Evolutionary conservation across 2,113 vertebrate species (phyloP), one percentile per base, ranked within the genome.

Genomic region (Megaleporinus macrocephalus): DNA sequence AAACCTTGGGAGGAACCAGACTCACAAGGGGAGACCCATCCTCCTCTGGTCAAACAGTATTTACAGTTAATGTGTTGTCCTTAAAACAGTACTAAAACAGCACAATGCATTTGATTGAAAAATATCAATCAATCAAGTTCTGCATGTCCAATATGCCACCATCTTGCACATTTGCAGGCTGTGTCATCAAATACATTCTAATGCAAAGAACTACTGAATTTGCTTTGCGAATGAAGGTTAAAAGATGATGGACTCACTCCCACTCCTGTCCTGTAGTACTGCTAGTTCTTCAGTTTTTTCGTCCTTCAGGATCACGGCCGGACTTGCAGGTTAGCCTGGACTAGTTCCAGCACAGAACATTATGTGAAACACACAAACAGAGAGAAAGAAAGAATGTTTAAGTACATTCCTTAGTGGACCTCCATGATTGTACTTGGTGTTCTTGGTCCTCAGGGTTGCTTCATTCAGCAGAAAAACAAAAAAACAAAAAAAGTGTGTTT

Each of bases 371-470:
- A 41, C 30, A 68, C 9, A 70, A 41, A 70, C 33, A 70, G 20
- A n/a, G 1, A 44, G 33, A 70, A 0, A 41, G 20, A 70, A 33
- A 68, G 29, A 68, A 68, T 24, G 66, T 70, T 70, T 44, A 36
- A 44, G 18, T 41, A 12, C 66, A 70, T 70, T 70, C 36, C n/a
- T 11, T 44, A 14, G 12, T 41, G 66, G 66, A 33, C 9, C 22
- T 44, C 66, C 20, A n/a, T 70, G 66, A 70, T 44, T 22, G 36
- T 70, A 70, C 66, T 70, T 20, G 44, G 36, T 70, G 66, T 70
- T 70, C 66, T 24, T 44, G 11, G 22, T n/a, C 11, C 66, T 70
- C 22, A 70, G 66, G 36, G 66, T 70, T 70, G 66, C 36, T 70
- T 41, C 36, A 68, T 33, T 66, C 63, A 66, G 27, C 18, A 33